Percentiles rank a stretch among this genome's conserved stretches.
These are phyloP conservation scores for Porites australiensis DNA, from an alignment of 64 coral and sea anemone species.

Conservation along the genomic window DNA sequence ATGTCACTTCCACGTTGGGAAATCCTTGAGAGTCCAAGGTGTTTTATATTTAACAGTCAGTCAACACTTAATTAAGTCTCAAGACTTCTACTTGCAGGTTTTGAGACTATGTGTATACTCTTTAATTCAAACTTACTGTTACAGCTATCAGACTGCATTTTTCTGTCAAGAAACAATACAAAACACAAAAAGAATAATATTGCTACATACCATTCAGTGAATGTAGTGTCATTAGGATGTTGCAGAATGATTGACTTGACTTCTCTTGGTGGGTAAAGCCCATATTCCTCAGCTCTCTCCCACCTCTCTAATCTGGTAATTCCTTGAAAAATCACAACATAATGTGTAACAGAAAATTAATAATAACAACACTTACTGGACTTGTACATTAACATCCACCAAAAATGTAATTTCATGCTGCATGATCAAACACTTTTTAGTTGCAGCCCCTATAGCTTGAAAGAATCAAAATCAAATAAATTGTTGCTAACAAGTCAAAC, in stretches of 20 bases:
- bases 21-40: too few relatives aligned
- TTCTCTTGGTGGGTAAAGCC: conserved; percentile 82
- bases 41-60: too few relatives aligned
- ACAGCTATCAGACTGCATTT: too few relatives aligned
- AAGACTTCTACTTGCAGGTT: too few relatives aligned
- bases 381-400: not conserved
- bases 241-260: conserved; percentile 87
- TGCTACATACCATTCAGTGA: conserved; percentile 78
- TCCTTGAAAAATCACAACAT: conserved; percentile 20
- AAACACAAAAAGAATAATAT: not conserved
- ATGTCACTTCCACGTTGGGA: too few relatives aligned
- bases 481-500: not conserved
- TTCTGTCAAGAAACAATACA: not conserved
- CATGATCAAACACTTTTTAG: too few relatives aligned
- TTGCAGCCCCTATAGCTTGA: too few relatives aligned
- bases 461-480: not conserved
- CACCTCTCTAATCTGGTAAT: conserved; percentile 94
- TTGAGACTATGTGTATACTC: too few relatives aligned
- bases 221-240: conserved; percentile 65
- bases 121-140: too few relatives aligned
- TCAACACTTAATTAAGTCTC: too few relatives aligned
- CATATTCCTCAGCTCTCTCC: conserved; percentile 92
- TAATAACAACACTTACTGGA: not conserved
- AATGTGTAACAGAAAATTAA: not conserved
- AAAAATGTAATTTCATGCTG: too few relatives aligned